Conservation (phyloP, 2,888 invertebrate species). For the Hydraecia micacea region DNA sequence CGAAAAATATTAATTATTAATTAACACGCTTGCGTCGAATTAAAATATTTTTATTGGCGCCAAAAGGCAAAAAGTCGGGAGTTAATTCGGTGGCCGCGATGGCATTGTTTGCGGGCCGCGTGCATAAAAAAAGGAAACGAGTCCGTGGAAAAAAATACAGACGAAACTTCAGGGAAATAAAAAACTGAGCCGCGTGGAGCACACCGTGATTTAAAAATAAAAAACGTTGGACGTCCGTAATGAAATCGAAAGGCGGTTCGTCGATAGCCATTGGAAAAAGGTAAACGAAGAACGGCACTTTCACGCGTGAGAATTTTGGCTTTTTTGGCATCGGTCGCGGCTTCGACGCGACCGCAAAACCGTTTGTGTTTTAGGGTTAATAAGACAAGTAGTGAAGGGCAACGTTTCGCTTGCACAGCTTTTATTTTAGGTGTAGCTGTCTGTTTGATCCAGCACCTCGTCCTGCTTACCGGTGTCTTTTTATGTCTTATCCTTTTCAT, state of each 20-base stretch:
- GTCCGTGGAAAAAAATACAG: conserved; percentile 84
- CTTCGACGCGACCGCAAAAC: conserved; percentile 68
- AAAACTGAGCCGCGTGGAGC: conserved; percentile 84
- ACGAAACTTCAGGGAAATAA: conserved; percentile 84
- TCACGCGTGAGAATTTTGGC: conserved; percentile 89
- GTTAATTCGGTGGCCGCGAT: conserved; percentile 89
- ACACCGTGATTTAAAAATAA: conserved; percentile 90
- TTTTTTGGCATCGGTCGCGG: conserved; percentile 81
- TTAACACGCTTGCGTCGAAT: conserved; percentile 86
- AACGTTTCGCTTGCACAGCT: conserved; percentile 10
- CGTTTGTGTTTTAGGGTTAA: conserved; percentile 73
- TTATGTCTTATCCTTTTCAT: conserved; percentile 1
- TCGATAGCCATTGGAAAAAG: conserved; percentile 89
- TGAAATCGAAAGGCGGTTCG: conserved; percentile 91
- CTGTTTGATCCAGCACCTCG: not conserved
- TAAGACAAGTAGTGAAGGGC: conserved; percentile 68
- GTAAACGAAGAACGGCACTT: conserved; percentile 88
- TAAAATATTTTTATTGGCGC: conserved; percentile 90
- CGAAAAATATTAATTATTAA: conserved; percentile 90
- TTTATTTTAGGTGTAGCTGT: conserved; percentile 33
- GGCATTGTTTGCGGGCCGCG: conserved; percentile 89
- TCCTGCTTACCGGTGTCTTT: conserved; percentile 9
- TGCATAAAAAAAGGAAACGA: conserved; percentile 86
- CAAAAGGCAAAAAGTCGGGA: conserved; percentile 88
- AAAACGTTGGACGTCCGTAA: conserved; percentile 89